These are phyloP conservation scores for Ctenodactylus gundi DNA, from an alignment of 2,113 vertebrate species.

Conservation along the genomic window DNA sequence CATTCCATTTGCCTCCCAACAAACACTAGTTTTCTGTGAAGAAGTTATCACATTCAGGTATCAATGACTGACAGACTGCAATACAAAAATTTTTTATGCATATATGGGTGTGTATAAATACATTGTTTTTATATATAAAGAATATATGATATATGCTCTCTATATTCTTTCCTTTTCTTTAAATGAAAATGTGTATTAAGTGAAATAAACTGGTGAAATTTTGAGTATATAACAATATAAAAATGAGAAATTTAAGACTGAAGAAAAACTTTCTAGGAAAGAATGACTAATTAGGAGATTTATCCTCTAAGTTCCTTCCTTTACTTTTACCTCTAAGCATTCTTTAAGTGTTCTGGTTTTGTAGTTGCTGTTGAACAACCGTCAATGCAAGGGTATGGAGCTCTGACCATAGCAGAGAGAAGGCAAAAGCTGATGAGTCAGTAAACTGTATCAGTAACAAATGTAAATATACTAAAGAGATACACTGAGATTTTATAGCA, in stretches of 20 bases:
- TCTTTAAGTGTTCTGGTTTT: neutral
- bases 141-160: neutral
- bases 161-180: neutral
- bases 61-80: neutral
- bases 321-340: neutral
- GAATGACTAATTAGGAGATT: neutral
- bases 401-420: neutral
- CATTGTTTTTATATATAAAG: neutral
- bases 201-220: constrained; percentile 23
- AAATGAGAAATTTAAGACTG: neutral
- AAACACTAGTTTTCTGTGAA: neutral
- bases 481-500: neutral
- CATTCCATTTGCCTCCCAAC: neutral
- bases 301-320: neutral
- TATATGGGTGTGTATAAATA: neutral
- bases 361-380: neutral
- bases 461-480: constrained; percentile 7
- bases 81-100: neutral
- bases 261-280: constrained; percentile 24
- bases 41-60: constrained; percentile 11
- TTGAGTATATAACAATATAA: neutral
- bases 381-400: neutral
- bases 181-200: constrained; percentile 39
- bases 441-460: neutral
- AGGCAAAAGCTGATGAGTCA: neutral